Percentiles rank a stretch among this genome's conserved stretches.
These are phyloP conservation scores for Drosophila miranda DNA, from an alignment of 1,140 invertebrate genomes.

Conservation along the genomic window DNA sequence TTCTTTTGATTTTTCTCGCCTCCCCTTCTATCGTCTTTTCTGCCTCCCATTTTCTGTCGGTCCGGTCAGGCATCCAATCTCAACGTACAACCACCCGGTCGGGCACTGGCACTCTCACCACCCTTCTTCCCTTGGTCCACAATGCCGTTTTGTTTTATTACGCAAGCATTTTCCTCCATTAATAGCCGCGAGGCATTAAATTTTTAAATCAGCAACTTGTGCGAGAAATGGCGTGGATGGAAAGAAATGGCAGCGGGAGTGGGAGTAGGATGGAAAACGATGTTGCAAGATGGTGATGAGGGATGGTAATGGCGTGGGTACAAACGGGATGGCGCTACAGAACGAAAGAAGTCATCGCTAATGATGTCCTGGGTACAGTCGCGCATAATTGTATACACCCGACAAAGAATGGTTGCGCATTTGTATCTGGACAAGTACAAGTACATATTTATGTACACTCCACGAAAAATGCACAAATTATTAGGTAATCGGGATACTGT, in stretches of 20 bases:
- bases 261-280: not conserved
- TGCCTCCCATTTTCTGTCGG: conserved; percentile 42
- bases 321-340: conserved; percentile 10
- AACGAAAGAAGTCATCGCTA: conserved; percentile 33
- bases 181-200: conserved; percentile 78
- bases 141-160: conserved; percentile 74
- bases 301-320: conserved; percentile 23
- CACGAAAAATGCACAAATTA: no score
- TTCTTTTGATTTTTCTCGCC: conserved; percentile 67
- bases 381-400: conserved; percentile 32
- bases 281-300: not conserved
- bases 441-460: no score
- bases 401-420: not conserved
- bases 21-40: conserved; percentile 21
- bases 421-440: no score
- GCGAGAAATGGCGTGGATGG: conserved; percentile 16
- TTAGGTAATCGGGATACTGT: no score
- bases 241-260: conserved; percentile 7
- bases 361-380: conserved; percentile 60
- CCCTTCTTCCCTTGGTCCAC: conserved; percentile 17
- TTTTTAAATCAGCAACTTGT: conserved; percentile 72
- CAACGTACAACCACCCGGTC: conserved; percentile 22
- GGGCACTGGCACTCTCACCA: conserved; percentile 18
- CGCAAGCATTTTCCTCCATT: conserved; percentile 77
- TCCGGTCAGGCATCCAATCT: conserved; percentile 26